Conservation (phyloP, 2,888 invertebrate species). For the Odontomyia ornata region DNA sequence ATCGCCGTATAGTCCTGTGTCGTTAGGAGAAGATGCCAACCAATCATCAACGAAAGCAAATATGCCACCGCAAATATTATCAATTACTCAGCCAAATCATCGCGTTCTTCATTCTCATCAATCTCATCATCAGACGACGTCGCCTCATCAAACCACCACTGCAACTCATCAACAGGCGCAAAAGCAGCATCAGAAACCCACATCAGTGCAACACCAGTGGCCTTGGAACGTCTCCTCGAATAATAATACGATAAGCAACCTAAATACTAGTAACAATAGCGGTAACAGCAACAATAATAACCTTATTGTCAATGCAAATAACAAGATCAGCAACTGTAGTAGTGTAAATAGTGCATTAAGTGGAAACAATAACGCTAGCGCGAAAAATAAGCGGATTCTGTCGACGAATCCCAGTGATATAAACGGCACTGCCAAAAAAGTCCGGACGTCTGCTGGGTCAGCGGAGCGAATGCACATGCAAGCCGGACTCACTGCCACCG, state of each 20-base stretch:
- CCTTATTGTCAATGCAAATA: constrained; percentile 51
- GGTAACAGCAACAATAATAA: constrained; percentile 22
- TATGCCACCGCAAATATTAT: constrained; percentile 56
- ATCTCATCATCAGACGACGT: constrained; percentile 53
- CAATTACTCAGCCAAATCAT: constrained; percentile 16
- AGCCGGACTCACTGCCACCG: constrained; percentile 46
- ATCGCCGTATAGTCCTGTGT: constrained; percentile 79
- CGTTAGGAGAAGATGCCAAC: constrained; percentile 67
- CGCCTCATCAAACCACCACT: constrained; percentile 51
- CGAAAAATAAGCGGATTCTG: constrained; percentile 39
- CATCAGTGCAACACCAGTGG: constrained; percentile 54
- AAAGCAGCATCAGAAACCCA: constrained; percentile 34
- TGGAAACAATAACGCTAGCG: constrained; percentile 48
- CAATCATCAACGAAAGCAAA: constrained; percentile 52
- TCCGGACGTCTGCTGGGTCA: constrained; percentile 52
- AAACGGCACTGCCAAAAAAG: constrained; percentile 57
- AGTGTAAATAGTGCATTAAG: constrained; percentile 51
- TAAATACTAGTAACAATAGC: constrained; percentile 44
- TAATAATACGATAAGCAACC: constrained; percentile 46
- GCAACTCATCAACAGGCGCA: constrained; percentile 23
- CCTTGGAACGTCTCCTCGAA: constrained; percentile 56
- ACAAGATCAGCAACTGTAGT: constrained; percentile 49
- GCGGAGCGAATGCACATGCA: constrained; percentile 34
- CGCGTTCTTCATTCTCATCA: constrained; percentile 30
- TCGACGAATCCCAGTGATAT: constrained; percentile 48